A percentile compares a stretch with the other conserved stretches of the same genome.
phyloP scores from a whole-genome alignment of 64 coral and sea anemone genomes.

The Exaiptasia diaphana region DNA sequence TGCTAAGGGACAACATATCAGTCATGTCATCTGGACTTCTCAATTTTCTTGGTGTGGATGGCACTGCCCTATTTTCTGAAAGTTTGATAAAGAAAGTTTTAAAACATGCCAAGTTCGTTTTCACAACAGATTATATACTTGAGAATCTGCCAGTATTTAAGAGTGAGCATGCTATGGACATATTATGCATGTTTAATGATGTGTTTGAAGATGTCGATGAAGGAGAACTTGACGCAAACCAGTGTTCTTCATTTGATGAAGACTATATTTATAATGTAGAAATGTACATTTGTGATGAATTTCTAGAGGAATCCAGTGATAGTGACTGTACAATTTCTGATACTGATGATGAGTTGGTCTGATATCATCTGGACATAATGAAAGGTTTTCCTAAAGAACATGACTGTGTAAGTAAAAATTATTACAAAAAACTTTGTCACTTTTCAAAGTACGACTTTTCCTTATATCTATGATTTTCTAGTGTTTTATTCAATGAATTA shows the following conservation, averaged over 20 bases:
- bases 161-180: constrained; percentile 28
- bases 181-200: constrained; percentile 56
- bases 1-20: constrained; percentile 29
- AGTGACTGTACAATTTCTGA: not conserved
- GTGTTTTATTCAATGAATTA: too few relatives aligned
- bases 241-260: constrained; percentile 22
- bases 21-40: constrained; percentile 17
- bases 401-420: too few relatives aligned
- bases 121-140: constrained; percentile 46
- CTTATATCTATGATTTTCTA: not conserved
- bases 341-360: not conserved
- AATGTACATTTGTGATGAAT: constrained; percentile 31
- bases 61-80: constrained; percentile 40
- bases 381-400: not conserved
- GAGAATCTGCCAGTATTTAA: constrained; percentile 38
- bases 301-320: constrained; percentile 19
- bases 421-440: too few relatives aligned
- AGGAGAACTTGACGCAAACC: constrained; percentile 19
- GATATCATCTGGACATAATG: not conserved
- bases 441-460: too few relatives aligned
- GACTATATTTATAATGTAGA: not conserved
- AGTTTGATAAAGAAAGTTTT: constrained; percentile 41
- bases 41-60: constrained; percentile 16
- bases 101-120: constrained; percentile 40
- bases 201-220: constrained; percentile 51